Evolutionary conservation across 2,888 invertebrate species (phyloP).

Genomic region (Drosophila anceps): DNA sequence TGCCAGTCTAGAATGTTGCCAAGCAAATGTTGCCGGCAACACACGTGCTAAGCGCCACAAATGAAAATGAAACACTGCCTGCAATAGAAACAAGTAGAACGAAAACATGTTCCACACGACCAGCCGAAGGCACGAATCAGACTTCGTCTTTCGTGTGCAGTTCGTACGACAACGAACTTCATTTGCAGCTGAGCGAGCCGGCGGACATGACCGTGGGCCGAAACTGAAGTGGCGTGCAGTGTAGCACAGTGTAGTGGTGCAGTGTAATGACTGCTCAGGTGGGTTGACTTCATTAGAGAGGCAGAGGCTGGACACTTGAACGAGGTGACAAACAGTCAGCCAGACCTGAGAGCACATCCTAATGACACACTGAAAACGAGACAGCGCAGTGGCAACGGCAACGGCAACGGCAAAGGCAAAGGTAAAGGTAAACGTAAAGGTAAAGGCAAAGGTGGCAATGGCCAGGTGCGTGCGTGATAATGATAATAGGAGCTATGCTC

Average conservation of each 20-base stretch:
- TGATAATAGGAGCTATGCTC: slow-evolving; percentile 63
- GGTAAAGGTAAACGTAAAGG: background rate
- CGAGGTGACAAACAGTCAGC: slow-evolving; percentile 58
- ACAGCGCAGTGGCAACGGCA: slow-evolving; percentile 6
- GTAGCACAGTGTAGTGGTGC: slow-evolving; percentile 9
- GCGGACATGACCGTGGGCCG: slow-evolving; percentile 51
- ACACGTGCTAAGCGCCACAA: slow-evolving; percentile 39
- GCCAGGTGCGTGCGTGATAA: slow-evolving; percentile 62
- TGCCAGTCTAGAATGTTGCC: slow-evolving; percentile 54
- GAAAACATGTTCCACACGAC: slow-evolving; percentile 48
- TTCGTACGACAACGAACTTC: slow-evolving; percentile 43
- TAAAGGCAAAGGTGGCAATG: slow-evolving; percentile 8
- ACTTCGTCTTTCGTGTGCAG: slow-evolving; percentile 24
- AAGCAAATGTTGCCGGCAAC: slow-evolving; percentile 22
- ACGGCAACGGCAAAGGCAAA: slow-evolving; percentile 1
- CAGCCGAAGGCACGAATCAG: slow-evolving; percentile 29
- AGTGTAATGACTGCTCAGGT: slow-evolving; percentile 51
- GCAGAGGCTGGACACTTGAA: slow-evolving; percentile 67
- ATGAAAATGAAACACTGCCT: slow-evolving; percentile 35
- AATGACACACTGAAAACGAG: slow-evolving; percentile 62
- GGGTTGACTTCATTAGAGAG: slow-evolving; percentile 77
- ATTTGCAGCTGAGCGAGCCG: slow-evolving; percentile 31
- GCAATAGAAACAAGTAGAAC: slow-evolving; percentile 24
- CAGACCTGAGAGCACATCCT: slow-evolving; percentile 59
- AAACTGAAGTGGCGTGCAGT: slow-evolving; percentile 19